These are phyloP conservation scores for Xenops minutus DNA, from an alignment of 2,797 vertebrate species.

Conservation along the genomic window DNA sequence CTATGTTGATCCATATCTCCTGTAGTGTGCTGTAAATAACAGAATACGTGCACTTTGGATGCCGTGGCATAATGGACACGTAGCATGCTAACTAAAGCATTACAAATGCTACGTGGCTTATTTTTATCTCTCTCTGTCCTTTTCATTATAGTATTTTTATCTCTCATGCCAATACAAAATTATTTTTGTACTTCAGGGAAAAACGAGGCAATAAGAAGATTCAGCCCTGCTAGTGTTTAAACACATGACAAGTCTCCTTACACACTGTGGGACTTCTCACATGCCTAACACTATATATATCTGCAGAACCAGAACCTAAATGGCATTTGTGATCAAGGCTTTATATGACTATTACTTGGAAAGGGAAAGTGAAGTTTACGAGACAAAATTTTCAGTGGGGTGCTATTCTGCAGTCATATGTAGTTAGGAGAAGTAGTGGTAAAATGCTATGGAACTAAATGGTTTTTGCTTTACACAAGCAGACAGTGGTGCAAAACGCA, in stretches of 20 bases:
- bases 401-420: not conserved
- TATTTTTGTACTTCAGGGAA: constrained; percentile 8
- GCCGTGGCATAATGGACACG: not conserved
- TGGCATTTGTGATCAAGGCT: not conserved
- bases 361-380: not conserved
- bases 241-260: not conserved
- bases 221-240: not conserved
- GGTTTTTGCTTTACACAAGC: not conserved
- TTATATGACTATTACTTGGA: not conserved
- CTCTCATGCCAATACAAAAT: not conserved
- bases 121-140: constrained; percentile 23
- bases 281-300: not conserved
- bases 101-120: not conserved
- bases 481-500: not conserved
- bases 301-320: not conserved
- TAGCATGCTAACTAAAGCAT: not conserved
- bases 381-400: not conserved
- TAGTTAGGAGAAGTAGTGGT: not conserved
- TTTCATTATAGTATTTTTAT: constrained; percentile 29
- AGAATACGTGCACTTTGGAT: not conserved
- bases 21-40: not conserved
- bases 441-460: not conserved
- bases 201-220: not conserved
- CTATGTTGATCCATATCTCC: not conserved
- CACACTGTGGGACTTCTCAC: not conserved